phyloP scores from a whole-genome alignment of 2,113 vertebrate genomes.

The Tapirus terrestris region DNA sequence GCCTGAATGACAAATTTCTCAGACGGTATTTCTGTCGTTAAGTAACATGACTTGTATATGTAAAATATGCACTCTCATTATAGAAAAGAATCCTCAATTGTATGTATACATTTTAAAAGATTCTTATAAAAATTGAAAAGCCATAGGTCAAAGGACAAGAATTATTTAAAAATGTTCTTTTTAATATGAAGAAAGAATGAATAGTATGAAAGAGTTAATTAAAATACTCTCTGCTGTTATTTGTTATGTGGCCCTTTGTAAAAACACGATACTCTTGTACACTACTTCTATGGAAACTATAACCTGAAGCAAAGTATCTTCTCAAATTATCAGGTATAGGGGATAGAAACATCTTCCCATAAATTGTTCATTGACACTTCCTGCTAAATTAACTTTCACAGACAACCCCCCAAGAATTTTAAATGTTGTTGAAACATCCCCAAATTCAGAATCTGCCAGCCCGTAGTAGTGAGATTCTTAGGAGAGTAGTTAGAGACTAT shows the following conservation, averaged over 20 bases:
- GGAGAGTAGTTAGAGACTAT: not conserved
- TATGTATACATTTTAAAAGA: not conserved
- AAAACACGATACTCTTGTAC: not conserved
- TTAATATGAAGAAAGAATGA: not conserved
- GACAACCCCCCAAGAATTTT: not conserved
- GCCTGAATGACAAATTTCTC: too few species aligned
- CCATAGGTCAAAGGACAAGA: not conserved
- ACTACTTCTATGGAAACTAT: not conserved
- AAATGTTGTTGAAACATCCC: not conserved
- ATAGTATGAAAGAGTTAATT: not conserved
- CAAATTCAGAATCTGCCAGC: not conserved
- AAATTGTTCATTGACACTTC: not conserved
- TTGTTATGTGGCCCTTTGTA: not conserved
- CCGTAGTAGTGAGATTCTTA: fast-evolving
- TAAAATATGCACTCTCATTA: not conserved
- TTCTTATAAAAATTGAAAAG: slow-evolving; percentile 7
- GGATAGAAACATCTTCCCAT: not conserved
- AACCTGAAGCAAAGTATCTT: slow-evolving; percentile 20
- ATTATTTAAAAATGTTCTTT: not conserved
- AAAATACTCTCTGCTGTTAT: not conserved
- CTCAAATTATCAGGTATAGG: not conserved
- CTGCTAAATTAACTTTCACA: not conserved
- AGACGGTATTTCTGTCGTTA: too few species aligned
- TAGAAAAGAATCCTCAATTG: not conserved
- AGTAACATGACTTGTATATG: not conserved